phyloP scores from a whole-genome alignment of 1,140 invertebrate species.

The Hypothenemus hampei region DNA sequence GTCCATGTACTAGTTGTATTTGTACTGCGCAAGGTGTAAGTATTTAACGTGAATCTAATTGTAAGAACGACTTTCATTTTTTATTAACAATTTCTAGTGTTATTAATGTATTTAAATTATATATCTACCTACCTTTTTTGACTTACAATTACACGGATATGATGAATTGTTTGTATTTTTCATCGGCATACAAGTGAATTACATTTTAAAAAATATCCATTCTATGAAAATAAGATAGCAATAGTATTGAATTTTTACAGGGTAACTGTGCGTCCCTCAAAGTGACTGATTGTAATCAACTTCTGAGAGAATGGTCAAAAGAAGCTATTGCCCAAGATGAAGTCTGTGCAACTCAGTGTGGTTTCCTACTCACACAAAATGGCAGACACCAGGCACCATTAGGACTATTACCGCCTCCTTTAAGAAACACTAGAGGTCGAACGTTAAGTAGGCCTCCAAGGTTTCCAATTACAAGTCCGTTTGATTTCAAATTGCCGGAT shows the following conservation, averaged over 20 bases:
- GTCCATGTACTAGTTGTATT: constrained; percentile 81
- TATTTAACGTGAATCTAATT: too few relatives aligned
- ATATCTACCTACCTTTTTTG: too few relatives aligned
- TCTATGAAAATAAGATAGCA: too few relatives aligned
- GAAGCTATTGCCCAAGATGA: constrained; percentile 80
- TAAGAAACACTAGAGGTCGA: constrained; percentile 44
- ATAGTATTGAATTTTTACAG: constrained; percentile 53
- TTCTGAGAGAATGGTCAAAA: constrained; percentile 73
- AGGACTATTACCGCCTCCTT: constrained; percentile 40
- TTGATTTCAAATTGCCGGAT: constrained; percentile 54
- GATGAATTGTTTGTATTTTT: too few relatives aligned
- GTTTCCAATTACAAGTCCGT: constrained; percentile 38
- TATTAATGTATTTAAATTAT: too few relatives aligned
- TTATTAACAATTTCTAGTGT: too few relatives aligned
- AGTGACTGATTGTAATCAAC: constrained; percentile 79
- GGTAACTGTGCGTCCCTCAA: constrained; percentile 83
- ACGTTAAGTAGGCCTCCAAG: constrained; percentile 25
- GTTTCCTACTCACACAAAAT: constrained; percentile 53
- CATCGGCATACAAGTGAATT: too few relatives aligned
- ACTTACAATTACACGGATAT: too few relatives aligned
- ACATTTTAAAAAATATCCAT: too few relatives aligned
- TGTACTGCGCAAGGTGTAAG: constrained; percentile 78
- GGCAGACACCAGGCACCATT: constrained; percentile 30
- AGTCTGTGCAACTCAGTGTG: constrained; percentile 86
- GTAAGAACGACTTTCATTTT: too few relatives aligned